Conservation (phyloP, 2,888 invertebrate genomes). For the Euclidia mi region DNA sequence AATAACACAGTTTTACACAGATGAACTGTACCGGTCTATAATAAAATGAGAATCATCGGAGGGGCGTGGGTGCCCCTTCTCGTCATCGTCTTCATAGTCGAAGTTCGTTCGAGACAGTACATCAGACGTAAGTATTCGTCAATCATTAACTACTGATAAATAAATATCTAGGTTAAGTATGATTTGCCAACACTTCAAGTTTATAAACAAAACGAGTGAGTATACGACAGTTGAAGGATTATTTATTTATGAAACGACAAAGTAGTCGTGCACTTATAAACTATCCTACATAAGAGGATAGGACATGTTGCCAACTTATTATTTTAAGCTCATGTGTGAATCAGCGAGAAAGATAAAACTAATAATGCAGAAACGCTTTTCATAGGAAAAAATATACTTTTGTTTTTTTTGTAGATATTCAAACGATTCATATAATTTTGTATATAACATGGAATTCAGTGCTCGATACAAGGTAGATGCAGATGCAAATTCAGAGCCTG, state of each 20-base stretch:
- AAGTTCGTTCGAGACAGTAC: constrained; percentile 61
- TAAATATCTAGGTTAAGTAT: constrained; percentile 30
- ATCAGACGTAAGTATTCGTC: constrained; percentile 74
- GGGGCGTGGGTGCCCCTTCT: constrained; percentile 71
- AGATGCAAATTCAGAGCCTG: no score
- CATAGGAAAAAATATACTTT: no score
- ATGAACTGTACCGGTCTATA: constrained; percentile 58
- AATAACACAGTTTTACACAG: constrained; percentile 56
- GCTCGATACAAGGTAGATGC: no score
- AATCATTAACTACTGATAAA: background rate
- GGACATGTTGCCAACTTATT: no score
- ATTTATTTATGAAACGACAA: constrained; percentile 4
- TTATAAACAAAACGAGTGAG: constrained; percentile 8
- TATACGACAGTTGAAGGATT: constrained; percentile 3
- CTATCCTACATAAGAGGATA: background rate
- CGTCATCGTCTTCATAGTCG: constrained; percentile 51
- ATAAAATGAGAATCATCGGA: constrained; percentile 70
- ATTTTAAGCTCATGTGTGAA: no score
- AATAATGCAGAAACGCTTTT: no score
- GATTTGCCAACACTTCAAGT: constrained; percentile 14
- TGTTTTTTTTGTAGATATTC: no score
- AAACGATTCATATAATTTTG: no score
- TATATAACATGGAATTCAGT: no score
- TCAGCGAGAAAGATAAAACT: no score
- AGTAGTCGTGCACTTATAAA: background rate